Evolutionary conservation across 2,113 vertebrate genomes (phyloP).

Genomic region (Aplodontia rufa): DNA sequence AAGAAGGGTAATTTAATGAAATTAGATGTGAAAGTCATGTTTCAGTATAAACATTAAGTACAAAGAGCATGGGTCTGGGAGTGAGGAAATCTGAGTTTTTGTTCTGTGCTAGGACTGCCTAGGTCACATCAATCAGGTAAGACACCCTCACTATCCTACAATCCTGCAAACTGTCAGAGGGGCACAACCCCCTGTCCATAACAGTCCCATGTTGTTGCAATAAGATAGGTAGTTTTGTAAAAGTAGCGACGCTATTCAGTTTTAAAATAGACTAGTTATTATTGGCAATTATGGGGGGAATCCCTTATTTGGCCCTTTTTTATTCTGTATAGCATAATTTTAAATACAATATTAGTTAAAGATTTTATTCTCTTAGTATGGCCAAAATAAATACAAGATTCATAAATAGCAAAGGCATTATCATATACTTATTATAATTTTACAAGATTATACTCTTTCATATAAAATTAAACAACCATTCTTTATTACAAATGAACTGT

Average conservation of each 20-base stretch:
- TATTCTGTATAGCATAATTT: constrained; percentile 28
- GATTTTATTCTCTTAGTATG: neutral
- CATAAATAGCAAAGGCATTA: neutral
- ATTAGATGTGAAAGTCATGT: neutral
- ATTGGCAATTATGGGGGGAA: neutral
- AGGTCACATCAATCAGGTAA: neutral
- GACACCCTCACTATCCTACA: neutral
- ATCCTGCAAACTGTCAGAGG: neutral
- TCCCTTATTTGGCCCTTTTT: constrained; percentile 12
- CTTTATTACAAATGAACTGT: constrained; percentile 34
- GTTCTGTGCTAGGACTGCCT: neutral
- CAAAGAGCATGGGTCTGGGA: neutral
- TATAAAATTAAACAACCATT: constrained; percentile 18
- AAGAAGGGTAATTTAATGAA: constrained; percentile 92
- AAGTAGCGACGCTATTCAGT: neutral
- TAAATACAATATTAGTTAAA: constrained; percentile 23
- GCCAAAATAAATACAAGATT: constrained; percentile 32
- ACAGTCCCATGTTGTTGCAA: neutral
- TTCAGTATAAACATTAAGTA: constrained; percentile 38
- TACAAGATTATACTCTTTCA: neutral
- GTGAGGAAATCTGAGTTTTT: neutral
- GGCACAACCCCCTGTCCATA: neutral
- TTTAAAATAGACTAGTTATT: neutral
- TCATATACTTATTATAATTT: neutral
- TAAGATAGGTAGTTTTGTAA: neutral